phyloP scores from a whole-genome alignment of 2,797 vertebrate genomes.

The Holocentrus rufus region DNA sequence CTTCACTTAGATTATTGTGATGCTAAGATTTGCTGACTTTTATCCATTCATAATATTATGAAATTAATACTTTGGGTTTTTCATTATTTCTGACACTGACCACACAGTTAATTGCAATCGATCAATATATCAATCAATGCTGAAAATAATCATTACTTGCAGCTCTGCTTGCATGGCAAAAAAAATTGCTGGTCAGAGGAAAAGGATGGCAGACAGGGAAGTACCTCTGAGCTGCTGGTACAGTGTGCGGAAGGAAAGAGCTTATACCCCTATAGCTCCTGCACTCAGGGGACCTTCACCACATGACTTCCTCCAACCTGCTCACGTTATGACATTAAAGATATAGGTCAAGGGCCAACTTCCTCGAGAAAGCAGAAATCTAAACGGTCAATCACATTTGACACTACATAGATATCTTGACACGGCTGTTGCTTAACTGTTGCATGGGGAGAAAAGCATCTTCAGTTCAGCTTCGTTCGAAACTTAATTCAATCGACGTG shows the following conservation, averaged over 20 bases:
- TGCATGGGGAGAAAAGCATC: not conserved
- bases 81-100: too few species aligned
- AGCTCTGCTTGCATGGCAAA: constrained; percentile 17
- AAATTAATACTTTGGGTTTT: too few species aligned
- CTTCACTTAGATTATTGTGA: too few species aligned
- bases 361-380: constrained; percentile 47
- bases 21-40: too few species aligned
- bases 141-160: too few species aligned
- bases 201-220: constrained; percentile 45
- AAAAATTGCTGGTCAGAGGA: constrained; percentile 39
- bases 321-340: constrained; percentile 51
- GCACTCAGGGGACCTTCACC: constrained; percentile 30
- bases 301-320: constrained; percentile 68
- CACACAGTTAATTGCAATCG: too few species aligned
- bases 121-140: too few species aligned
- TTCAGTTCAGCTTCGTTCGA: constrained; percentile 9
- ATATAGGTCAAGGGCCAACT: constrained; percentile 76
- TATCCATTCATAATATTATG: too few species aligned
- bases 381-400: not conserved
- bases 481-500: too few species aligned
- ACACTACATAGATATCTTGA: not conserved
- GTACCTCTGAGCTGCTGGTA: constrained; percentile 28
- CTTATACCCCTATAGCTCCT: constrained; percentile 36
- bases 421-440: not conserved
- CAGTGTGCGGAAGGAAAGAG: constrained; percentile 42